These are phyloP conservation scores for Heterodera filipjevi DNA, from an alignment of 2,888 invertebrate genomes.

Conservation along the genomic window DNA sequence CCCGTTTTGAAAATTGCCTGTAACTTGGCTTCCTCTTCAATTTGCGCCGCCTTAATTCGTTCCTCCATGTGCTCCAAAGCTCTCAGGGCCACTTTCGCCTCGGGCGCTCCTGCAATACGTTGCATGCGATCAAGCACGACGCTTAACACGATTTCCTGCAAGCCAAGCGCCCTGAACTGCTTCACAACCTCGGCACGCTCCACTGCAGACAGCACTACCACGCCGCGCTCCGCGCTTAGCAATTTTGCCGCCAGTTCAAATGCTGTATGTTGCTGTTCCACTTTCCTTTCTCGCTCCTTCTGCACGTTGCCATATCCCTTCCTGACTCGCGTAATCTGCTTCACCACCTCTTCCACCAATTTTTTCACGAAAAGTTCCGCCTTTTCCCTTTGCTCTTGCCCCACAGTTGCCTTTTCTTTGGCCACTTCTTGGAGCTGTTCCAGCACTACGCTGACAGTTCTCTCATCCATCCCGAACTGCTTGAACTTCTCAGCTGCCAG, in stretches of 20 bases:
- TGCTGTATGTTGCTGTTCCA: not conserved
- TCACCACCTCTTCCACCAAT: not conserved
- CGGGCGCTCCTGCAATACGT: conserved; percentile 5
- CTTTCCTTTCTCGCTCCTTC: not conserved
- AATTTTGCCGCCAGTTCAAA: not conserved
- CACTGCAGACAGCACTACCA: conserved; percentile 1
- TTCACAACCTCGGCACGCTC: conserved; percentile 1
- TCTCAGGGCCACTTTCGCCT: conserved; percentile 26
- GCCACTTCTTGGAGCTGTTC: not conserved
- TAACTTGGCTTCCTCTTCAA: not conserved
- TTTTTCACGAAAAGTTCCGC: not conserved
- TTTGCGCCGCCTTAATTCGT: not conserved
- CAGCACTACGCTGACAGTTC: not conserved
- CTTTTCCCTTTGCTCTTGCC: no score
- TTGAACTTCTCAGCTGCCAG: conserved; percentile 2
- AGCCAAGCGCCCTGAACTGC: conserved; percentile 4
- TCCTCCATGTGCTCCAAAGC: conserved; percentile 21
- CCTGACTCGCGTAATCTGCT: conserved; percentile 2
- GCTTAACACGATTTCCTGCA: conserved; percentile 6
- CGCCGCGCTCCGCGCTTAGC: not conserved
- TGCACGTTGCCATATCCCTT: conserved; percentile 24
- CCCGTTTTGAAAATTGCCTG: conserved; percentile 29
- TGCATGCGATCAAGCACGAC: conserved; percentile 23
- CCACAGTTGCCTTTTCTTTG: no score
- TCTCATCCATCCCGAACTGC: not conserved